phyloP scores from a whole-genome alignment of 2,113 vertebrate species.

The Neofelis nebulosa region DNA sequence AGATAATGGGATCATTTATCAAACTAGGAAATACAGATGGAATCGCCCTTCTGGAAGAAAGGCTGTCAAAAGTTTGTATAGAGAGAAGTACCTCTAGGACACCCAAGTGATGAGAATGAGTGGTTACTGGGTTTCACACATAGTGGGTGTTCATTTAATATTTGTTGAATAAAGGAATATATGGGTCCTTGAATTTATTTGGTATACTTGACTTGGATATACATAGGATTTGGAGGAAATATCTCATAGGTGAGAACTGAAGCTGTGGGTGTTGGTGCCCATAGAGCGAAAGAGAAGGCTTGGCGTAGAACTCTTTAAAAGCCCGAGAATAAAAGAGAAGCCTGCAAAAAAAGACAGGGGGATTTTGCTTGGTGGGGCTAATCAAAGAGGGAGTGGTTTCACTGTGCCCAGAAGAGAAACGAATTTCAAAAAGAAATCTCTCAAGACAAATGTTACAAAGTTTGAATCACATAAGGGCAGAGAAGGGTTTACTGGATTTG shows the following conservation, averaged over 20 bases:
- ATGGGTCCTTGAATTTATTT: background rate
- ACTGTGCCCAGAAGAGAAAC: background rate
- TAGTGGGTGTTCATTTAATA: background rate
- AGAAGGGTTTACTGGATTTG: background rate
- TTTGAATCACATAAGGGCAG: background rate
- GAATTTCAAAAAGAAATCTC: background rate
- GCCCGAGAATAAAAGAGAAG: background rate
- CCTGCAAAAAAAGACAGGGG: background rate
- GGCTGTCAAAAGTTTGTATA: background rate
- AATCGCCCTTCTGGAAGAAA: constrained; percentile 28
- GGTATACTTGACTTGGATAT: background rate
- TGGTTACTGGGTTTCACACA: background rate
- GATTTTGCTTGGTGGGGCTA: background rate
- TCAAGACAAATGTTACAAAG: background rate
- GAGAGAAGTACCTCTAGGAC: background rate
- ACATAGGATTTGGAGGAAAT: background rate
- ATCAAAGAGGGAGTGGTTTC: background rate
- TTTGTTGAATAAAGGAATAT: background rate
- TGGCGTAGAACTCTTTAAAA: background rate
- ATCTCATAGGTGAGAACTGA: background rate
- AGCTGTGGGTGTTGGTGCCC: background rate
- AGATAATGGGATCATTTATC: background rate
- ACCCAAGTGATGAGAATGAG: background rate
- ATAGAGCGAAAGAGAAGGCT: background rate
- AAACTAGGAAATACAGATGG: constrained; percentile 10